Evolutionary conservation across 2,113 vertebrate genomes (phyloP), one percentile per base, ranked within the genome.

Genomic region (Myrmecobius fasciatus): DNA sequence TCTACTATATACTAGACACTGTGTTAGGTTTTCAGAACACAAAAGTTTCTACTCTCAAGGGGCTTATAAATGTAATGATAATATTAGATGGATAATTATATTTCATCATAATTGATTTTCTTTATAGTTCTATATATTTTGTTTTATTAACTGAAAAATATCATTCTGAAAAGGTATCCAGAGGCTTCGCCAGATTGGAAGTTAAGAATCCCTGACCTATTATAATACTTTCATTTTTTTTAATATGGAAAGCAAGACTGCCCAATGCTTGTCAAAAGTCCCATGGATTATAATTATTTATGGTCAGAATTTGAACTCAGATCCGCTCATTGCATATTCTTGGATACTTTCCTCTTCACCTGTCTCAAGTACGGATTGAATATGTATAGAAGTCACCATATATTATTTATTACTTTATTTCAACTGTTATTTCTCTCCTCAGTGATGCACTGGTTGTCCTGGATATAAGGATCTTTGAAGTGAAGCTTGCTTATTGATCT

Each of bases 401-500:
- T 93, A 36, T 91, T 89, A 31, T 47, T 88, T 1, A 91, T 48
- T 60, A 90, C 93, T 95, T 53, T 52, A 31, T 93, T 95, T 96
- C 56, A 67, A 56, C 0, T 90, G 8, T 8, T 95, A 91, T 96
- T 96, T 97, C 91, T 96, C 51, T 92, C 89, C 56, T 91, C 67
- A 96, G 26, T 53, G 51, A 93, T 96, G 12, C 22, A 11, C n/a
- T 92, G 1, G 9, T 51, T 92, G 93, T 47, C 54, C 8, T 94
- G 53, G 36, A 83, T 7, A 92, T 51, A 89, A 88, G 88, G 88
- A 83, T 96, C 96, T 96, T 97, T 97, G 90, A 97, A 96, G 52
- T 89, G 93, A 91, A 96, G 6, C 52, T 97, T 67, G 94, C 14
- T 47, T 96, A 97, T 96, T 97, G 94, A 97, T 95, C 92, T 95